Conservation (phyloP, 2,888 invertebrate genomes). For the Apodemia duryi region DNA sequence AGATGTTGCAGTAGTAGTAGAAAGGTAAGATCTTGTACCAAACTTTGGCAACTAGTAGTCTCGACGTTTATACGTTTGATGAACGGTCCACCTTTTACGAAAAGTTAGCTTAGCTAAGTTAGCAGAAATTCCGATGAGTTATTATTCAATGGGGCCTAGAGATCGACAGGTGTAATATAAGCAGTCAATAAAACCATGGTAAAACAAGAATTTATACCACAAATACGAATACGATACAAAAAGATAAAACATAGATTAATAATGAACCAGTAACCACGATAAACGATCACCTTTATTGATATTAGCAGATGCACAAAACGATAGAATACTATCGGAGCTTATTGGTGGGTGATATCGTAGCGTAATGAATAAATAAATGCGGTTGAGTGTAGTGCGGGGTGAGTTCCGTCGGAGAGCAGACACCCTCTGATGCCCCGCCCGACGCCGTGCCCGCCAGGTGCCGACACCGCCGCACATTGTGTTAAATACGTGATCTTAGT, state of each 20-base stretch:
- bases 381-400: constrained; percentile 25
- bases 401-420: constrained; percentile 15
- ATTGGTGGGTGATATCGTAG: constrained; percentile 20
- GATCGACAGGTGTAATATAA: no score
- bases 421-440: constrained; percentile 21
- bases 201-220: background rate
- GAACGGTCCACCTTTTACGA: no score
- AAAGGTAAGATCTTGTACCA: no score
- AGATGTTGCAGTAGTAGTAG: no score
- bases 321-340: constrained; percentile 15
- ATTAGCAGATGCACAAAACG: constrained; percentile 14
- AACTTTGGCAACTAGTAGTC: no score
- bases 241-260: background rate
- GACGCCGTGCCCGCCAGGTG: constrained; percentile 23
- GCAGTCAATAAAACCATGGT: no score
- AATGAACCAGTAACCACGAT: background rate
- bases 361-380: constrained; percentile 33
- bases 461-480: constrained; percentile 15
- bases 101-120: no score
- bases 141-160: no score
- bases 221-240: background rate
- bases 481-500: no score
- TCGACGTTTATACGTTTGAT: no score
- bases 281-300: constrained; percentile 7
- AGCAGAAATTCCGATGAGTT: no score